These are phyloP conservation scores for Arge pagana DNA, from an alignment of 2,888 invertebrate species.

Conservation along the genomic window DNA sequence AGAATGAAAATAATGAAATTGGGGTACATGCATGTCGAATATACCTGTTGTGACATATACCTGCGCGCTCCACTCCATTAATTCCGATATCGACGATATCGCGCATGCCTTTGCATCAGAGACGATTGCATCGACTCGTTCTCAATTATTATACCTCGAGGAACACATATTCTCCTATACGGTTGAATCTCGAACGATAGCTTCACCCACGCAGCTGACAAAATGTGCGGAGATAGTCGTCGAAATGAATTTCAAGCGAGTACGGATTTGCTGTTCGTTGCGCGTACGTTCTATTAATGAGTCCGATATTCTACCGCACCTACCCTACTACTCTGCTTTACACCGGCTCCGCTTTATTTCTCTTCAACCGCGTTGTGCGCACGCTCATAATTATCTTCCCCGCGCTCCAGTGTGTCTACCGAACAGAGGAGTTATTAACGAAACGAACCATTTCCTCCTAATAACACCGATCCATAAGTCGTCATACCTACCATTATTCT, in stretches of 20 bases:
- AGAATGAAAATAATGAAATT: constrained; percentile 9
- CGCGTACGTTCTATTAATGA: constrained; percentile 20
- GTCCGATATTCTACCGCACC: constrained; percentile 39
- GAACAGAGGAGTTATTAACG: too few species aligned
- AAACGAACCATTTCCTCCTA: too few species aligned
- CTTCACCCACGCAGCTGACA: constrained; percentile 23
- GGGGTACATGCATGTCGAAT: not conserved
- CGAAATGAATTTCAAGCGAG: not conserved
- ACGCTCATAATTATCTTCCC: constrained; percentile 55
- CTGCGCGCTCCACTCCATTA: constrained; percentile 57
- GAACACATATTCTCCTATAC: too few species aligned
- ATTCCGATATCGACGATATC: constrained; percentile 49
- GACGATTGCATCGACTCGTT: constrained; percentile 6
- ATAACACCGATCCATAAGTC: too few species aligned
- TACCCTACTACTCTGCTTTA: constrained; percentile 38
- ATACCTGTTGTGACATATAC: constrained; percentile 45
- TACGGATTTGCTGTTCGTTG: not conserved
- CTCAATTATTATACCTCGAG: not conserved
- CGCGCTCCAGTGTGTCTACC: too few species aligned
- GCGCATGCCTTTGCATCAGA: constrained; percentile 56
- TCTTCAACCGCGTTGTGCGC: constrained; percentile 49
- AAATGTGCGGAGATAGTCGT: constrained; percentile 31
- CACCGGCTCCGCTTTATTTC: constrained; percentile 43
- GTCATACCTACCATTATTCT: too few species aligned
- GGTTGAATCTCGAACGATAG: too few species aligned